Conservation (phyloP, 2,888 invertebrate genomes). For the Athalia cordata region DNA sequence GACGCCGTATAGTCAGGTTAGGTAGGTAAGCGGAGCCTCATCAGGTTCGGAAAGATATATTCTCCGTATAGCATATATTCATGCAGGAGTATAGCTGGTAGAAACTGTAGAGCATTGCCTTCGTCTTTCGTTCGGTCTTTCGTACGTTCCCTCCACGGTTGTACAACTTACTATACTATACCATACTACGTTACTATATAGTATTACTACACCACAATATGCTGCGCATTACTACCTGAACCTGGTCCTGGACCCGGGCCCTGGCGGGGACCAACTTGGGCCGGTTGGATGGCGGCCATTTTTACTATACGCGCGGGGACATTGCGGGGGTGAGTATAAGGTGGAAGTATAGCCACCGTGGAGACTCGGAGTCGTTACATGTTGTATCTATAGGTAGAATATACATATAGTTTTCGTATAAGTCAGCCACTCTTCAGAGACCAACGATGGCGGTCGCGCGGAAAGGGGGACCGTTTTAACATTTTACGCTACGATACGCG, state of each 20-base stretch:
- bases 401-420: too few relatives aligned
- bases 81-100: background rate
- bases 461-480: slow-evolving; percentile 48
- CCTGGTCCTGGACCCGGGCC: slow-evolving; percentile 13
- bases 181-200: too few relatives aligned
- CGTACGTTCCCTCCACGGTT: background rate
- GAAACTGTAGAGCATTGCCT: background rate
- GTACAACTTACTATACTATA: slow-evolving; percentile 43
- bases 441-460: slow-evolving; percentile 7
- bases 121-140: background rate
- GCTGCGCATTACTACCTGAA: too few relatives aligned
- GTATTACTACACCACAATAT: slow-evolving; percentile 52
- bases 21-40: background rate
- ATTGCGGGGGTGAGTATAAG: slow-evolving; percentile 63
- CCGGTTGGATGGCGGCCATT: slow-evolving; percentile 59
- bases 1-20: background rate
- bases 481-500: slow-evolving; percentile 65
- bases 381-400: too few relatives aligned
- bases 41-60: background rate
- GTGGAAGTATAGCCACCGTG: too few relatives aligned
- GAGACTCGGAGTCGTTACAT: too few relatives aligned
- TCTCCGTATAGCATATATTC: background rate
- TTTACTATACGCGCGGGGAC: slow-evolving; percentile 64
- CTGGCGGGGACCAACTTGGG: background rate
- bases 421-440: too few relatives aligned